Evolutionary conservation across 2,888 invertebrate species (phyloP).

Genomic region (Habrosyne pyritoides): DNA sequence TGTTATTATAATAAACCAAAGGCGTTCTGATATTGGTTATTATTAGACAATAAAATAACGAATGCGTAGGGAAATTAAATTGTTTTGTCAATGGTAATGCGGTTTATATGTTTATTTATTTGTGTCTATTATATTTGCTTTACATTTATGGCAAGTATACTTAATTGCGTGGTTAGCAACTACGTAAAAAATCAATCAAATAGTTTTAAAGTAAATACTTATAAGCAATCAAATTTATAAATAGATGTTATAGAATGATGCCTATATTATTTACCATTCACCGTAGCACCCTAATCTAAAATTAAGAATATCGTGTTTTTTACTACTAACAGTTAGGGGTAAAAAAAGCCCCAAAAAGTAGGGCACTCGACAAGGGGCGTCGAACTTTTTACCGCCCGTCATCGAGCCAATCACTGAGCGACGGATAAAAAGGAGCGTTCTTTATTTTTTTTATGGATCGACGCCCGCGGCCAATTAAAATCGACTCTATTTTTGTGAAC

Average conservation of each 20-base stretch:
- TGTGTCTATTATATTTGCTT: constrained; percentile 32
- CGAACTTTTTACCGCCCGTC: constrained; percentile 62
- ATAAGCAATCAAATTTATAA: not conserved
- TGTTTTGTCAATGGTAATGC: constrained; percentile 69
- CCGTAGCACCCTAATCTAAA: constrained; percentile 11
- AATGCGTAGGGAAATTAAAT: constrained; percentile 63
- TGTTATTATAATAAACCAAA: constrained; percentile 65
- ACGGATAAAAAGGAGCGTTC: constrained; percentile 62
- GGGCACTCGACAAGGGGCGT: constrained; percentile 62
- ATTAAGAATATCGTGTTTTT: constrained; percentile 27
- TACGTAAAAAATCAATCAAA: too few species aligned
- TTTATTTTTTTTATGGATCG: constrained; percentile 45
- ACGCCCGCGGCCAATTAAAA: constrained; percentile 47
- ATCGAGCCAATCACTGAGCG: constrained; percentile 60
- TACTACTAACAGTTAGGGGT: constrained; percentile 38
- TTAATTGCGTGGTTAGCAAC: not conserved
- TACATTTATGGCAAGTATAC: not conserved
- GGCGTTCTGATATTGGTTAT: constrained; percentile 56
- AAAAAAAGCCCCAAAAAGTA: constrained; percentile 51
- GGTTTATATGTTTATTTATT: constrained; percentile 63
- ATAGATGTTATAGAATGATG: too few species aligned
- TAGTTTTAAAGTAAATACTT: too few species aligned
- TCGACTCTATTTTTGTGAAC: constrained; percentile 29
- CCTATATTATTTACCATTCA: not conserved
- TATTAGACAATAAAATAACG: constrained; percentile 59